A percentile compares a stretch with the other conserved stretches of the same genome.
Evolutionary conservation across 2,797 vertebrate species (phyloP).

Genomic region (Acanthornis magna): DNA sequence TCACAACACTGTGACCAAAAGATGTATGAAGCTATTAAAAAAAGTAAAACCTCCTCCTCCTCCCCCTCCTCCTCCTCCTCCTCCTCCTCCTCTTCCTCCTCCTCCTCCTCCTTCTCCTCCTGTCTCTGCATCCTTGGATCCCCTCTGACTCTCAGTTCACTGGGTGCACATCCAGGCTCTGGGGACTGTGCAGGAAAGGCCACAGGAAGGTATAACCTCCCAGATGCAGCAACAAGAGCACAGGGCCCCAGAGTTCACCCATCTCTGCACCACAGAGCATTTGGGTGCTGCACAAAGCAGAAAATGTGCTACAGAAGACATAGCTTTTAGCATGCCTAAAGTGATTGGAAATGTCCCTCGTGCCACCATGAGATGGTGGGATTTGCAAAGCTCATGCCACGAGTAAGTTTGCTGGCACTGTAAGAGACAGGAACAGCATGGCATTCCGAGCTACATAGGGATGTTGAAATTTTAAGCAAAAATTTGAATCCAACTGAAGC

Average conservation of each 20-base stretch:
- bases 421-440: neutral
- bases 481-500: neutral
- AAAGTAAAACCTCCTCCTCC: neutral
- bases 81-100: neutral
- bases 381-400: neutral
- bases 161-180: neutral
- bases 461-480: neutral
- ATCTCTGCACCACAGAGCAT: neutral
- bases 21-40: neutral
- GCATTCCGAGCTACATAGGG: neutral
- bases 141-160: neutral
- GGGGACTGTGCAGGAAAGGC: neutral
- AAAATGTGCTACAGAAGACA: neutral
- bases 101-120: neutral
- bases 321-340: neutral
- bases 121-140: neutral
- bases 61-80: neutral
- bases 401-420: neutral
- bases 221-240: neutral
- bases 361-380: neutral
- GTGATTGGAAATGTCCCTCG: neutral
- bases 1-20: neutral
- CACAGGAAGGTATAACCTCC: neutral
- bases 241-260: neutral
- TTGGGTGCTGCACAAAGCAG: neutral